Evolutionary conservation across 2,888 invertebrate genomes (phyloP).

Genomic region (Monoplex corrugatus): DNA sequence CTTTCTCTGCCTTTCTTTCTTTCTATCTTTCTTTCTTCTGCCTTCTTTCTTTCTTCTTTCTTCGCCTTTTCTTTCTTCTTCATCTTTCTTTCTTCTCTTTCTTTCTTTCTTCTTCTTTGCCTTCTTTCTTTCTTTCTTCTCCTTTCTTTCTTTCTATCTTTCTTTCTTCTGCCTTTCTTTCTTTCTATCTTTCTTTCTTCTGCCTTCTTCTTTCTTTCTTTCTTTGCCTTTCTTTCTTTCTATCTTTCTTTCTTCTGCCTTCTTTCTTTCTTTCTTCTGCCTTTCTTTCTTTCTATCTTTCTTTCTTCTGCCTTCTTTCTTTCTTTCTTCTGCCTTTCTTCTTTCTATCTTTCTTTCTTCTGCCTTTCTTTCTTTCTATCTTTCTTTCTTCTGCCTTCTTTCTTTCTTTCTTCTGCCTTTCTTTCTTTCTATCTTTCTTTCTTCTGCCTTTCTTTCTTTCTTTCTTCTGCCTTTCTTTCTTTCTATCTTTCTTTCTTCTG

Average conservation of each 20-base stretch:
- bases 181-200: background rate
- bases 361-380: background rate
- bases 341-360: no score
- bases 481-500: background rate
- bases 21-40: no score
- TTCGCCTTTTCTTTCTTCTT: background rate
- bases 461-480: background rate
- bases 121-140: background rate
- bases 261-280: no score
- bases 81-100: background rate
- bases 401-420: background rate
- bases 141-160: background rate
- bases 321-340: no score
- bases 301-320: no score
- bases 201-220: background rate
- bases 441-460: background rate
- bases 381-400: background rate
- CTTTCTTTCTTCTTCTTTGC: background rate
- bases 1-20: no score
- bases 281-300: no score
- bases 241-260: no score
- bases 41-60: background rate
- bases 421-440: background rate
- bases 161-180: background rate
- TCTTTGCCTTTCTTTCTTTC: no score